These are phyloP conservation scores for Sebastes hubbsi DNA, from an alignment of 2,797 vertebrate species.

Conservation along the genomic window DNA sequence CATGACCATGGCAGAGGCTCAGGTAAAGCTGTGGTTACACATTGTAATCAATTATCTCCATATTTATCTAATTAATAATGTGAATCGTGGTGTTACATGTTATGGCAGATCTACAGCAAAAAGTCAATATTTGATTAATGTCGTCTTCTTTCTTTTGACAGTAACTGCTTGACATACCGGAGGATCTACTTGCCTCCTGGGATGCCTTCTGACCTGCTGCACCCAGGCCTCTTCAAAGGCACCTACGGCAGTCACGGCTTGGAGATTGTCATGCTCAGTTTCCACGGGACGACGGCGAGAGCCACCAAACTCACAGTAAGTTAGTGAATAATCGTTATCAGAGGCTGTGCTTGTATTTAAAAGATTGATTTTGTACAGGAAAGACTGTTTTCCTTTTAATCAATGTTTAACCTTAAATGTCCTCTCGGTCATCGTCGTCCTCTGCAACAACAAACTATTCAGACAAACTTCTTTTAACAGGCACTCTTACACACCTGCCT, in stretches of 20 bases:
- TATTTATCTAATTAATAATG: neutral
- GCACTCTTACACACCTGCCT: too few relatives aligned
- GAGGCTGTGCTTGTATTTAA: neutral
- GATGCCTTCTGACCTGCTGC: constrained; percentile 88
- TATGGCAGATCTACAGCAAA: neutral
- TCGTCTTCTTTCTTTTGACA: constrained; percentile 60
- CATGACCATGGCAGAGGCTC: neutral
- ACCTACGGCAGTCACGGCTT: constrained; percentile 97
- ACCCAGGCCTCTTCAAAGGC: constrained; percentile 96
- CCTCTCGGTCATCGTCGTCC: neutral
- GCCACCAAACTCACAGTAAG: constrained; percentile 98
- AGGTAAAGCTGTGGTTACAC: neutral
- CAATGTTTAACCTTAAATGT: neutral
- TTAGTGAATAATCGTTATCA: neutral
- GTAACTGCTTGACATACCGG: constrained; percentile 98
- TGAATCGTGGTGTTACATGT: neutral
- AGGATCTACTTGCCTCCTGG: constrained; percentile 95
- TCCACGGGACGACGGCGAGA: constrained; percentile 88
- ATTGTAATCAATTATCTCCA: neutral
- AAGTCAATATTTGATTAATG: neutral
- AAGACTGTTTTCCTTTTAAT: neutral
- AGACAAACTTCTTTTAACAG: neutral
- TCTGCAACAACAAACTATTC: too few relatives aligned
- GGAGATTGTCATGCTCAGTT: constrained; percentile 98
- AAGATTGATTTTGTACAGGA: neutral